Evolutionary conservation across 2,888 invertebrate species (phyloP).

Genomic region (Eilema caniola): DNA sequence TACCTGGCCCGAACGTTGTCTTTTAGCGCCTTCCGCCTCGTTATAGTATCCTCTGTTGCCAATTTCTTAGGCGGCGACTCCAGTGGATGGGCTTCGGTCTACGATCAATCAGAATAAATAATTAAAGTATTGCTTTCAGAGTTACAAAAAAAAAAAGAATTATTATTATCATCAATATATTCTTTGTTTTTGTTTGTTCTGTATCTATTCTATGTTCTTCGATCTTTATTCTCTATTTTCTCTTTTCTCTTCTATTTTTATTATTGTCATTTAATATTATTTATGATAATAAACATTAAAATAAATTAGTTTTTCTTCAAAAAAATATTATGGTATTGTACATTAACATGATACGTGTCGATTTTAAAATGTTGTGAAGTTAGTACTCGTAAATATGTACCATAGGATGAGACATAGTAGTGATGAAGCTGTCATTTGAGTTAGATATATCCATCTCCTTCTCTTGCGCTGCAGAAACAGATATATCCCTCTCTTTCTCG

Average conservation of each 20-base stretch:
- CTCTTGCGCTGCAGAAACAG: slow-evolving; percentile 38
- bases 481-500: slow-evolving; percentile 51
- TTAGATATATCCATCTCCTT: slow-evolving; percentile 55
- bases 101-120: not conserved
- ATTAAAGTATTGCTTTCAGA: not conserved
- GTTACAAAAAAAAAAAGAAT: too few species aligned
- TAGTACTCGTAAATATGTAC: slow-evolving; percentile 44
- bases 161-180: too few species aligned
- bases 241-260: too few species aligned
- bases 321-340: too few species aligned
- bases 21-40: slow-evolving; percentile 67
- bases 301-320: too few species aligned
- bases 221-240: too few species aligned
- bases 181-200: too few species aligned
- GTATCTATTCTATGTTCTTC: too few species aligned
- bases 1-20: slow-evolving; percentile 78
- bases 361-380: too few species aligned
- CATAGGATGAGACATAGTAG: slow-evolving; percentile 64
- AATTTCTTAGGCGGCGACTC: slow-evolving; percentile 77
- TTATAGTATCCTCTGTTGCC: slow-evolving; percentile 64
- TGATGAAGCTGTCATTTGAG: slow-evolving; percentile 58
- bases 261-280: too few species aligned
- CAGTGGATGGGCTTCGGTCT: slow-evolving; percentile 64
- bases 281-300: too few species aligned
- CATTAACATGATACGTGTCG: too few species aligned